These are phyloP conservation scores for Macrosiphum euphorbiae DNA, from an alignment of 2,888 invertebrate genomes.

Conservation along the genomic window DNA sequence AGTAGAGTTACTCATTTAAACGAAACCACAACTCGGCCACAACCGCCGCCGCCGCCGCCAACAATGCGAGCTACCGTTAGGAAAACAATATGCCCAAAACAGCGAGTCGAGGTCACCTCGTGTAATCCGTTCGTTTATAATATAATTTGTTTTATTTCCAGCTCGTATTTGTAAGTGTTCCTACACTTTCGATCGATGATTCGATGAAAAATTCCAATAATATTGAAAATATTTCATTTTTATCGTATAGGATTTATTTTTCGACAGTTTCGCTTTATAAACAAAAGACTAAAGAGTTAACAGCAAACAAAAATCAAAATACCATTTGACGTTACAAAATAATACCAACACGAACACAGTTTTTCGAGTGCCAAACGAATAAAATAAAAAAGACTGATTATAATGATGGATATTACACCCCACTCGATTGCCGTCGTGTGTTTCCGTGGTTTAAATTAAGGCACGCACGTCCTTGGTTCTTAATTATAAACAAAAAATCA, in stretches of 20 bases:
- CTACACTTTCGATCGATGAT: background rate
- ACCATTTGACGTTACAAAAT: background rate
- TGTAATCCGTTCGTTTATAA: background rate
- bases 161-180: background rate
- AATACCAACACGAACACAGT: background rate
- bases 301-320: background rate
- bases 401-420: background rate
- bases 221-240: background rate
- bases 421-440: background rate
- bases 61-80: background rate
- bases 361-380: background rate
- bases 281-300: background rate
- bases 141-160: background rate
- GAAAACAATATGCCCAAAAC: background rate
- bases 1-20: background rate
- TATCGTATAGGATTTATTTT: background rate
- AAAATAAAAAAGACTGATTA: background rate
- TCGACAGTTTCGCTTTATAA: background rate
- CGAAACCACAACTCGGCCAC: background rate
- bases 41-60: background rate
- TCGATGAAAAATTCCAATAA: background rate
- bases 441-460: background rate
- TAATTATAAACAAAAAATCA: slow-evolving; percentile 22
- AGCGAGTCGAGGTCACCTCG: background rate
- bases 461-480: slow-evolving; percentile 14